phyloP scores from a whole-genome alignment of 2,888 invertebrate genomes.

The Odontocerum albicorne region DNA sequence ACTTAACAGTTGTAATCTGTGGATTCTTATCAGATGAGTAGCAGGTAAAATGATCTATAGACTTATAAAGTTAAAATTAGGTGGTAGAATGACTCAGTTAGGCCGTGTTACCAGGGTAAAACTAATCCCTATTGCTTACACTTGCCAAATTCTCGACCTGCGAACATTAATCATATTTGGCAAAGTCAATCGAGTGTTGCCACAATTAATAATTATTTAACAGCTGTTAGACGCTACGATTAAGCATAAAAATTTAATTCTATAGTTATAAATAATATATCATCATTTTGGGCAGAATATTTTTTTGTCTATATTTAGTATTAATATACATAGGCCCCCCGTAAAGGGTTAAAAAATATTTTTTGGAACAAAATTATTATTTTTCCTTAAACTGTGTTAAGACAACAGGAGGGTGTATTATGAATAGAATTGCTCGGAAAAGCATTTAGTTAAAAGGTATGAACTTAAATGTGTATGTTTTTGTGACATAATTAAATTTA shows the following conservation, averaged over 20 bases:
- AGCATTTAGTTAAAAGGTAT: slow-evolving; percentile 7
- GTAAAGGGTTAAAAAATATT: no score
- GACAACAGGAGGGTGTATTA: not conserved
- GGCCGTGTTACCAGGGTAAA: slow-evolving; percentile 30
- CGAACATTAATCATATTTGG: no score
- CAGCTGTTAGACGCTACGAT: slow-evolving; percentile 9
- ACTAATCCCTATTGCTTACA: slow-evolving; percentile 19
- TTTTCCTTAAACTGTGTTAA: not conserved
- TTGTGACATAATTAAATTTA: no score
- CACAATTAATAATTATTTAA: no score
- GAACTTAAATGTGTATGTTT: no score
- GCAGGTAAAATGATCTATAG: not conserved
- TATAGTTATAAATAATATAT: no score
- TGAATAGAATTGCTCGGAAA: not conserved
- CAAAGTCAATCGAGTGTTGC: no score
- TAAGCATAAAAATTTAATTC: slow-evolving; percentile 16
- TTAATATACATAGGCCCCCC: no score
- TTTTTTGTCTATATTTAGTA: slow-evolving; percentile 16
- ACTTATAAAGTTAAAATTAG: no score
- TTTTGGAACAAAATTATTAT: no score
- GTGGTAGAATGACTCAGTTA: slow-evolving; percentile 20
- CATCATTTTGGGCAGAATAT: no score
- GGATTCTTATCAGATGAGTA: not conserved
- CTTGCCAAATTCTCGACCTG: not conserved
- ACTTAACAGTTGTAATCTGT: not conserved